phyloP scores from a whole-genome alignment of 2,888 invertebrate species.

The Vesta saturnalis region DNA sequence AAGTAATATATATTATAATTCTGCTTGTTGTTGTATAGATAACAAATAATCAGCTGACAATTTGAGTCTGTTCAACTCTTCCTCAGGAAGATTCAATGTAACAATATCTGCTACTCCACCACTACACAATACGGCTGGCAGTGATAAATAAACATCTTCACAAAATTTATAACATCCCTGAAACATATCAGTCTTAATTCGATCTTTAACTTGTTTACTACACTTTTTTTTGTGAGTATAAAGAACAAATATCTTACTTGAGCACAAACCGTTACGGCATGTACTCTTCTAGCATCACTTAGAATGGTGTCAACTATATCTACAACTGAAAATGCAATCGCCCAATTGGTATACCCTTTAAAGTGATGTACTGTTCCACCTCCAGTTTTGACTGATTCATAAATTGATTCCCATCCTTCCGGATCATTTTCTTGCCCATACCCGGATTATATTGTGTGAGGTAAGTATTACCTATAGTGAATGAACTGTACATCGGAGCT shows the following conservation, averaged over 20 bases:
- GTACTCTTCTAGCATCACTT: constrained; percentile 75
- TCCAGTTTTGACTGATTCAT: constrained; percentile 83
- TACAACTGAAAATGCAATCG: constrained; percentile 83
- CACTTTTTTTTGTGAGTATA: no score
- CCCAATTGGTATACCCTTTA: constrained; percentile 90
- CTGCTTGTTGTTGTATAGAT: constrained; percentile 48
- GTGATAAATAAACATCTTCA: constrained; percentile 84
- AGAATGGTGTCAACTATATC: constrained; percentile 66
- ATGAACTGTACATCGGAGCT: not conserved
- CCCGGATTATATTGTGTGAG: constrained; percentile 79
- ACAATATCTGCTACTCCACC: constrained; percentile 78
- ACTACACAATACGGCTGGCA: constrained; percentile 81
- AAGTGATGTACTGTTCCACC: constrained; percentile 88
- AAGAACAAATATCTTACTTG: no score
- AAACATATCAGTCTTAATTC: constrained; percentile 41
- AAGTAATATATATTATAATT: no score
- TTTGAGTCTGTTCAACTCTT: constrained; percentile 70
- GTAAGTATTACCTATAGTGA: constrained; percentile 68
- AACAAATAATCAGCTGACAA: constrained; percentile 67
- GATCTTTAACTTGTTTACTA: no score
- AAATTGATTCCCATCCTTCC: constrained; percentile 82
- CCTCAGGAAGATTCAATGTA: constrained; percentile 73
- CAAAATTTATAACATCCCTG: constrained; percentile 84
- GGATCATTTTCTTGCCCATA: constrained; percentile 77
- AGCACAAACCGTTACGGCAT: constrained; percentile 81